A percentile compares a stretch with the other conserved stretches of the same genome.
phyloP scores from a whole-genome alignment of 2,888 invertebrate species.

The Dioctria linearis region DNA sequence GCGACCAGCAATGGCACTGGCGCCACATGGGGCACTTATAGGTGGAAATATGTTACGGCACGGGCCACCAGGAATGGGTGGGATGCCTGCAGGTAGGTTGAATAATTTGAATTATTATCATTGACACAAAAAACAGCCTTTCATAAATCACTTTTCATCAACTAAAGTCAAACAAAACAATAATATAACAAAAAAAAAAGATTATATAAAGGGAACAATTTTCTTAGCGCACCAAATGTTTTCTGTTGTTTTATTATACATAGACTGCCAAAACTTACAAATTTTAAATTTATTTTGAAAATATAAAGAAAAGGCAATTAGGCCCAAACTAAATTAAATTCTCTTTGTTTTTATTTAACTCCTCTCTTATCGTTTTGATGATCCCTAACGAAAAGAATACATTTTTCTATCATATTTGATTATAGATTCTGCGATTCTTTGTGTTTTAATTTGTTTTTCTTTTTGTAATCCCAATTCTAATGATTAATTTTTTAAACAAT shows the following conservation, averaged over 20 bases:
- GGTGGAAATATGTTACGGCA: conserved; percentile 68
- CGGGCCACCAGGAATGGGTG: conserved; percentile 65
- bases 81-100: conserved; percentile 69
- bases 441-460: neutral
- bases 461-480: conserved; percentile 37
- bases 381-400: conserved; percentile 23
- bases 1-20: conserved; percentile 69
- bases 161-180: conserved; percentile 14
- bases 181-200: conserved; percentile 13
- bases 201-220: conserved; percentile 10
- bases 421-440: conserved; percentile 22
- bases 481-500: conserved; percentile 10
- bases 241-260: conserved; percentile 27
- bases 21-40: conserved; percentile 68
- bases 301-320: conserved; percentile 14
- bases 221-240: conserved; percentile 36
- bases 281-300: conserved; percentile 19
- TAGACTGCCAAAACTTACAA: neutral
- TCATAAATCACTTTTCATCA: conserved; percentile 43
- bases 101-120: conserved; percentile 50
- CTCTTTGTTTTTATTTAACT: conserved; percentile 17
- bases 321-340: conserved; percentile 23
- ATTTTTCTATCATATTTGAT: conserved; percentile 1
- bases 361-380: neutral
- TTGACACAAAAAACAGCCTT: conserved; percentile 22